Evolutionary conservation across 2,888 invertebrate species (phyloP).

Genomic region (Drosophila aldrichi): DNA sequence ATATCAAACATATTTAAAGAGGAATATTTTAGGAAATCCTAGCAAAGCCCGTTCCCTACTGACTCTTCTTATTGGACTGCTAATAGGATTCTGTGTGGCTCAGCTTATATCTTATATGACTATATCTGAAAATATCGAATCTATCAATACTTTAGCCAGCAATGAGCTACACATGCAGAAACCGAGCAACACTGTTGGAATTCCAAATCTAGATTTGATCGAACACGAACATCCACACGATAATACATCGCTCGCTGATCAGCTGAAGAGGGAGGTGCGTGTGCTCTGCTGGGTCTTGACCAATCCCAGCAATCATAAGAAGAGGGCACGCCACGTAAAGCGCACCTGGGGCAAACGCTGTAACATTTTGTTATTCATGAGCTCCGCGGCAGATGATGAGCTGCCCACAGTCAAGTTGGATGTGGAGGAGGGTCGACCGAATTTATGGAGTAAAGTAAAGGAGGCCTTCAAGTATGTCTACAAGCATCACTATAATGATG

Average conservation of each 20-base stretch:
- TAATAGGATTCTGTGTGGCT: constrained; percentile 37
- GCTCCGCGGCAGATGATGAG: constrained; percentile 22
- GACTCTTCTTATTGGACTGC: constrained; percentile 20
- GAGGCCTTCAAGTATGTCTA: constrained; percentile 32
- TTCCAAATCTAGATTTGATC: neutral
- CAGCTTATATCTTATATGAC: constrained; percentile 32
- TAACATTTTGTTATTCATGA: constrained; percentile 33
- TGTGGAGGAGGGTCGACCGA: constrained; percentile 10
- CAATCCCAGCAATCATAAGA: constrained; percentile 17
- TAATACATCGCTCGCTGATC: constrained; percentile 9
- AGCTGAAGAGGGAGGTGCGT: constrained; percentile 22
- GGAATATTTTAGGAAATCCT: constrained; percentile 10
- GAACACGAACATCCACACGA: constrained; percentile 15
- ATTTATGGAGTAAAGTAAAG: constrained; percentile 25
- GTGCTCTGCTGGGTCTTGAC: constrained; percentile 29
- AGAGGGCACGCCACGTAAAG: constrained; percentile 19
- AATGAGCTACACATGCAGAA: neutral
- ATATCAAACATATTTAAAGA: too few relatives aligned
- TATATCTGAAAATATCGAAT: constrained; percentile 19
- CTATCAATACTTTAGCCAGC: neutral
- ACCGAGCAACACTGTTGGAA: too few relatives aligned
- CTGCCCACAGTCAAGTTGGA: constrained; percentile 19
- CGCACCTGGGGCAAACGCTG: constrained; percentile 34
- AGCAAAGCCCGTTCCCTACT: constrained; percentile 9
- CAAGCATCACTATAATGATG: constrained; percentile 31